Base-by-base conservation (phyloP, 2,888 invertebrate genomes). In the Macropis europaea region DNA sequence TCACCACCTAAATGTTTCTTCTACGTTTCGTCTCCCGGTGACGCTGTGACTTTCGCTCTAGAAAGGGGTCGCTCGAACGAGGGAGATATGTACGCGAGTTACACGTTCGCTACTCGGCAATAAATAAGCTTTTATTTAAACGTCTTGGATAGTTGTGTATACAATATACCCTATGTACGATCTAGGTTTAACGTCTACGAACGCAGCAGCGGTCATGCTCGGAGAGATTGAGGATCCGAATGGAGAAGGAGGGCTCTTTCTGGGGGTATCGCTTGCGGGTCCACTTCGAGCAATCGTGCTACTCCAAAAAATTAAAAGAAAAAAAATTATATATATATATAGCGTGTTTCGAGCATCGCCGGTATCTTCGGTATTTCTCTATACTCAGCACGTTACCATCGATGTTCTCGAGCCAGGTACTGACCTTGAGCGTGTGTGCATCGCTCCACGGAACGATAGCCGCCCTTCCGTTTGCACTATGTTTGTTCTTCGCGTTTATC, bases 71-170 rank as follows among this genome's bases (percentile, higher is more conserved):
- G n/a, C n/a, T n/a, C n/a, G n/a, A n/a, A n/a, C n/a, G n/a, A n/a
- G n/a, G n/a, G n/a, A n/a, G n/a, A n/a, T n/a, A n/a, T n/a, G n/a
- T n/a, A n/a, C n/a, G n/a, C n/a, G n/a, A n/a, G n/a, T n/a, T n/a
- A n/a, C n/a, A n/a, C 22, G 19, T 15, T 6, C 3, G 4, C 6
- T 42, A 48, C 56, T 79, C 79, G 77, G 83, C 87, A 84, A 85
- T 86, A 87, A 87, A 86, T 86, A 87, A 85, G 85, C 83, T 84
- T 87, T 87, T 87, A 87, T 86, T 87, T 79, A 83, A 85, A 86
- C 84, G 82, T 79, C 76, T 81, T 81, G 74, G 67, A 84, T 82
- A 81, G 36, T 84, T 60, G 73, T 81, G 84, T 87, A 85, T 85
- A 86, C 84, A 86, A 84, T 86, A 85, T 74, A 77, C 77, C 81